These are phyloP conservation scores for Myotis lucifugus DNA, from an alignment of 2,113 vertebrate genomes.

Conservation along the genomic window DNA sequence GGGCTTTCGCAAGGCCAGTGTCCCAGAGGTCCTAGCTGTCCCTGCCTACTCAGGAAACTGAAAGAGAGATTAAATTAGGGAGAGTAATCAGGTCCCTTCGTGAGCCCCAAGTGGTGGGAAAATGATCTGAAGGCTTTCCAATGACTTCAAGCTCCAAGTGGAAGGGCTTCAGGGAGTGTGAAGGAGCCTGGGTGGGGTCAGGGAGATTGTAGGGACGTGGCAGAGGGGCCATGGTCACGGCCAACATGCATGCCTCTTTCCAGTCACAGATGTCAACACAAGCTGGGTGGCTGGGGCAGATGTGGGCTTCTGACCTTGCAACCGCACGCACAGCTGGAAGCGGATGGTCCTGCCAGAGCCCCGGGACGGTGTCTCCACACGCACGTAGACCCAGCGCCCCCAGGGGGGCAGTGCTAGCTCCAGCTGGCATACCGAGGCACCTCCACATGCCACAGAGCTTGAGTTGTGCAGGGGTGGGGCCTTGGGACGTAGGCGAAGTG, in stretches of 20 bases:
- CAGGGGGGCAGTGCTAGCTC: conserved; percentile 91
- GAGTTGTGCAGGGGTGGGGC: conserved; percentile 98
- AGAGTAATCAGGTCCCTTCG: background rate
- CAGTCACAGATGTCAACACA: background rate
- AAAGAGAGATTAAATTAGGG: conserved; percentile 23
- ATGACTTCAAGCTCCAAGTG: background rate
- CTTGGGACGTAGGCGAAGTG: conserved; percentile 93
- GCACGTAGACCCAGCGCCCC: conserved; percentile 98
- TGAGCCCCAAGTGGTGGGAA: background rate
- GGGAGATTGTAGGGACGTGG: background rate
- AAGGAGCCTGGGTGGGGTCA: background rate
- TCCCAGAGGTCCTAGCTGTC: background rate
- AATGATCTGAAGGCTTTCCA: background rate
- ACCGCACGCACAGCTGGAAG: conserved; percentile 93
- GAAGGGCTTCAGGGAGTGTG: background rate
- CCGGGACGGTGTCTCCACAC: conserved; percentile 91
- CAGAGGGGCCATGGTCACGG: background rate
- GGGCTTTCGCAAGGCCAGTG: background rate
- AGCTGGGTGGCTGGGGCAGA: background rate
- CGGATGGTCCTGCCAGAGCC: conserved; percentile 84
- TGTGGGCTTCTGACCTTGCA: conserved; percentile 90
- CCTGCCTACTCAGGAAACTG: background rate
- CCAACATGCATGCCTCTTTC: background rate
- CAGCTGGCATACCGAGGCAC: conserved; percentile 89
- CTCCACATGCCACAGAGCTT: conserved; percentile 91